Conservation (phyloP, 2,888 invertebrate genomes). For the Gisinianus flammeolus region DNA sequence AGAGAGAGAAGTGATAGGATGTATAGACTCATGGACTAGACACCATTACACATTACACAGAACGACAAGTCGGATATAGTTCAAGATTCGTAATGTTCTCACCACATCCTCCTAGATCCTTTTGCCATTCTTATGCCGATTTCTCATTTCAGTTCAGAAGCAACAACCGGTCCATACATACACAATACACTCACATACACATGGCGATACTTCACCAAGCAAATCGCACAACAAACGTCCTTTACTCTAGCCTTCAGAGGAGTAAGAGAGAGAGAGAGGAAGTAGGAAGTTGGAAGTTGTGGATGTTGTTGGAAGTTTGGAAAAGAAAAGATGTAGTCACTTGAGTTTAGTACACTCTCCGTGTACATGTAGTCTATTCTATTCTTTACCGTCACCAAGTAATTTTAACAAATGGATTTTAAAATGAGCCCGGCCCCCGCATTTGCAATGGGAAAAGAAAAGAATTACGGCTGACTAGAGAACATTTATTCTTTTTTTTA, state of each 20-base stretch:
- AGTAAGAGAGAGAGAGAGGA: background rate
- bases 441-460: constrained; percentile 5
- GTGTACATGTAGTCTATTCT: background rate
- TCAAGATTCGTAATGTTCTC: constrained; percentile 20
- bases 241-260: background rate
- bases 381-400: constrained; percentile 1
- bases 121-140: constrained; percentile 8
- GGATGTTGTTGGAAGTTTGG: no score
- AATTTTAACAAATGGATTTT: constrained; percentile 35
- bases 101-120: constrained; percentile 28
- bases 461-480: constrained; percentile 26
- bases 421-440: constrained; percentile 13
- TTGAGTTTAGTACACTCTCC: background rate
- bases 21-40: background rate
- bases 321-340: background rate
- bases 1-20: background rate
- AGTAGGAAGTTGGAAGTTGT: no score
- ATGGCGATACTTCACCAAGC: background rate
- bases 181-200: background rate
- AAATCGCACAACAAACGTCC: background rate
- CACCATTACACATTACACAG: background rate
- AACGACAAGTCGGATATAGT: constrained; percentile 10
- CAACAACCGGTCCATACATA: background rate
- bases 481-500: constrained; percentile 27
- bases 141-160: constrained; percentile 4